Percentiles rank a stretch among this genome's conserved stretches.
Evolutionary conservation across 2,888 invertebrate genomes (phyloP).

Genomic region (Diploptera punctata): DNA sequence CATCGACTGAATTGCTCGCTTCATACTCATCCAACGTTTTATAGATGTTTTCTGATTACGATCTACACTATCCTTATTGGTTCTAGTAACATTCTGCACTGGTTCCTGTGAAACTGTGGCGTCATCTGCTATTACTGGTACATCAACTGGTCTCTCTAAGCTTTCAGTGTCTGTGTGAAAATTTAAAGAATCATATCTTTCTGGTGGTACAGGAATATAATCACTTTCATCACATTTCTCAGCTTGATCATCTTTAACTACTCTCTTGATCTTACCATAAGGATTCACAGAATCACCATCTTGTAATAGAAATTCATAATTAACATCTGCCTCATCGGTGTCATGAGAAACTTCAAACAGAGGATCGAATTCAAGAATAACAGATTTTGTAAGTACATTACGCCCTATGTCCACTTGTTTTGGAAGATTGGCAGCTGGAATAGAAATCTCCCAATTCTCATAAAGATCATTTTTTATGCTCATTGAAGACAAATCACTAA

Average conservation of each 20-base stretch:
- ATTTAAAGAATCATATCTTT: constrained; percentile 71
- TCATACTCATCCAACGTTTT: constrained; percentile 46
- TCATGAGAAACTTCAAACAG: constrained; percentile 45
- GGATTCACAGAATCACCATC: constrained; percentile 18
- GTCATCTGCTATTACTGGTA: neutral
- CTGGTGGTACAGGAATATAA: constrained; percentile 63
- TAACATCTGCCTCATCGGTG: constrained; percentile 1
- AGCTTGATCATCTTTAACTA: constrained; percentile 46
- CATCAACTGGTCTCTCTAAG: neutral
- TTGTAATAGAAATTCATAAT: neutral
- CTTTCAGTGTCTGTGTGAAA: constrained; percentile 54
- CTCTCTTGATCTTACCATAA: constrained; percentile 43
- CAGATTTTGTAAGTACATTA: constrained; percentile 51
- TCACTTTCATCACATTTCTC: neutral
- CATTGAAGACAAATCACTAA: neutral
- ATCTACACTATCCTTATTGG: neutral
- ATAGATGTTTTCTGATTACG: constrained; percentile 5
- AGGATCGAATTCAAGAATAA: constrained; percentile 79
- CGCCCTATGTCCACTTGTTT: constrained; percentile 44
- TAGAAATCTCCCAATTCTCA: constrained; percentile 38
- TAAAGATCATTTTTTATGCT: constrained; percentile 45
- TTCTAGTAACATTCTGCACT: neutral
- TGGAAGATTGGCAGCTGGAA: constrained; percentile 9
- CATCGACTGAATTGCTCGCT: constrained; percentile 45
- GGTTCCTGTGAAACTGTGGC: neutral